These are phyloP conservation scores for Polymixis flavicincta DNA, from an alignment of 2,888 invertebrate species.

Conservation along the genomic window DNA sequence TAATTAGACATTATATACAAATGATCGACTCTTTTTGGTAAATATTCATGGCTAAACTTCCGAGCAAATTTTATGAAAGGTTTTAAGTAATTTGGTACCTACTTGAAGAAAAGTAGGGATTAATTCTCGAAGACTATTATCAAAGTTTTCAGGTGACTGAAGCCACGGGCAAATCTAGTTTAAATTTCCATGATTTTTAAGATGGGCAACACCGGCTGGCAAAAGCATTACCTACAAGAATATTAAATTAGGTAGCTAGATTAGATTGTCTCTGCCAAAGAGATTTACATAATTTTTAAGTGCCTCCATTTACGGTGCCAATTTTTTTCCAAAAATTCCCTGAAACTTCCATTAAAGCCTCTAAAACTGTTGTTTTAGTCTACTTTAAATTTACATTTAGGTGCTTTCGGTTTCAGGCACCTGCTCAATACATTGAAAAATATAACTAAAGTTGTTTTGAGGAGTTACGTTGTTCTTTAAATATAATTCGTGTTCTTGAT, in stretches of 20 bases:
- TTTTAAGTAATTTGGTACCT: not conserved
- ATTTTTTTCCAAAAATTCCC: not conserved
- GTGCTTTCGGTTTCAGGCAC: conserved; percentile 23
- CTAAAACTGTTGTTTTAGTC: conserved; percentile 31
- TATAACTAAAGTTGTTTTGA: not conserved
- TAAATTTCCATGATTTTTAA: not conserved
- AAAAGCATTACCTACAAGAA: conserved; percentile 8
- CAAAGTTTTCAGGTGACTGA: not conserved
- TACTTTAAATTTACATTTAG: conserved; percentile 24
- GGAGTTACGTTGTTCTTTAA: too few species aligned
- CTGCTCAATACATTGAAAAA: conserved; percentile 42
- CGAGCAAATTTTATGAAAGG: not conserved
- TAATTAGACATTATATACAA: too few species aligned
- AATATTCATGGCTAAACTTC: not conserved
- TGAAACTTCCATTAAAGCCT: conserved; percentile 12
- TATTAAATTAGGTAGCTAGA: not conserved
- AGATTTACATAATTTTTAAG: not conserved
- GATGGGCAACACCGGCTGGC: not conserved
- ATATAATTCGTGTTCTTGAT: conserved; percentile 16
- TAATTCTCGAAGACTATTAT: not conserved
- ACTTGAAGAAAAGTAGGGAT: not conserved
- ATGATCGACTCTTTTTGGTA: not conserved
- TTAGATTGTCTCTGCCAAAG: conserved; percentile 12
- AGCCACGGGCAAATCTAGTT: not conserved
- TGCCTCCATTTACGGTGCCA: not conserved